Evolutionary conservation across 2,797 vertebrate species (phyloP).

Genomic region (Helarctos malayanus): DNA sequence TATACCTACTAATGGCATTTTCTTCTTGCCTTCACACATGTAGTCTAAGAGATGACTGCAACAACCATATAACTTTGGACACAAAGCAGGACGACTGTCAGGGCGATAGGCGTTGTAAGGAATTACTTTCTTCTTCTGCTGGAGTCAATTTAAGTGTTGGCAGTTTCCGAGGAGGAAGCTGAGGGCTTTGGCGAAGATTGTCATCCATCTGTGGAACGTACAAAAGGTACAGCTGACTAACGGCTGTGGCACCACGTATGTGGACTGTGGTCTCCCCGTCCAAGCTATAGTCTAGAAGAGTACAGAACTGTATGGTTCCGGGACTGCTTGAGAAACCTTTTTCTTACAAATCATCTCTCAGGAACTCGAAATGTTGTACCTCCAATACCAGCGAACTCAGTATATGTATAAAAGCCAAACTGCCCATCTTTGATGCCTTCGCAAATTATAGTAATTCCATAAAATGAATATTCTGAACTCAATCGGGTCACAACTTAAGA

Average conservation of each 20-base stretch:
- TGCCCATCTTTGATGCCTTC: conserved; percentile 15
- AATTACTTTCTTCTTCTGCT: conserved; percentile 89
- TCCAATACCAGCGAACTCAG: conserved; percentile 69
- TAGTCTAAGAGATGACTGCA: conserved; percentile 65
- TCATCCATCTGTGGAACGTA: conserved; percentile 96
- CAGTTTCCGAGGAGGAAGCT: conserved; percentile 94
- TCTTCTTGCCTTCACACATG: conserved; percentile 70
- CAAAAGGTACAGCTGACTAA: conserved; percentile 83
- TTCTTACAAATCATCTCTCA: conserved; percentile 38
- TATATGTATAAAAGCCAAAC: conserved; percentile 23
- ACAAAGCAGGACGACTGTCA: conserved; percentile 75
- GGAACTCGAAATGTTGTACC: conserved; percentile 55
- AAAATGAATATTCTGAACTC: conserved; percentile 15
- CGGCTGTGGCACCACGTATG: background rate
- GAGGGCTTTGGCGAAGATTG: conserved; percentile 98
- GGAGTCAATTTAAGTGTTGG: conserved; percentile 91
- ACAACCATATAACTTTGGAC: conserved; percentile 29
- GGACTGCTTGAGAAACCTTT: background rate
- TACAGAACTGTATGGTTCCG: background rate
- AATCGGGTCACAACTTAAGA: conserved; percentile 28
- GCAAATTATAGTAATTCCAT: conserved; percentile 9
- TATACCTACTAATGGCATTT: conserved; percentile 47
- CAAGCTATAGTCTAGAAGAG: background rate
- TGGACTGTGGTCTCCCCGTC: background rate
- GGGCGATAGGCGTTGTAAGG: conserved; percentile 88